Conservation (phyloP, 1,140 invertebrate species). For the Manduca sexta region DNA sequence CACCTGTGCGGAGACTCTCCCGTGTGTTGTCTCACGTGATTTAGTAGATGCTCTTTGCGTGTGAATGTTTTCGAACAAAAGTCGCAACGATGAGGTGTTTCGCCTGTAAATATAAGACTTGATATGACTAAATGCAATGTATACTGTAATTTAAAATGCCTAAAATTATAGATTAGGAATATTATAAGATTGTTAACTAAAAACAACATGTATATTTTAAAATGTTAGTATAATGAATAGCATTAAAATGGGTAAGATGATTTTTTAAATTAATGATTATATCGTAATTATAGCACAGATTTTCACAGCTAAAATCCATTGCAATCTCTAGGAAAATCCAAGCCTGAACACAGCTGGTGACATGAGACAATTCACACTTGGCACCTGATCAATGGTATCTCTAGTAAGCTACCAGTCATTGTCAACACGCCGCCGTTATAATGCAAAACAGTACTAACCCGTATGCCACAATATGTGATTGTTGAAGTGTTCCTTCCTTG, state of each 20-base stretch:
- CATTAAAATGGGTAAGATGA: too few relatives aligned
- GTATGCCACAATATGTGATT: slow-evolving; percentile 91
- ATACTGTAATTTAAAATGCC: too few relatives aligned
- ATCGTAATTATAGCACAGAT: too few relatives aligned
- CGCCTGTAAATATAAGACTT: slow-evolving; percentile 73
- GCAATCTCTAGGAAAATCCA: slow-evolving; percentile 39
- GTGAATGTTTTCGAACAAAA: slow-evolving; percentile 90
- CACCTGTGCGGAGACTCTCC: slow-evolving; percentile 88
- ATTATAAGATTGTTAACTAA: not conserved
- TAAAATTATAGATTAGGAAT: too few relatives aligned
- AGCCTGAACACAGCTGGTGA: slow-evolving; percentile 23
- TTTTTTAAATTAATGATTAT: too few relatives aligned
- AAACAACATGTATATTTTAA: too few relatives aligned
- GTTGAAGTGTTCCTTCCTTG: slow-evolving; percentile 88
- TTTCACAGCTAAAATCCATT: too few relatives aligned
- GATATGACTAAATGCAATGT: not conserved
- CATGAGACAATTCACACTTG: not conserved
- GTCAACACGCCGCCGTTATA: not conserved
- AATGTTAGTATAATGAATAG: too few relatives aligned
- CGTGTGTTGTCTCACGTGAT: slow-evolving; percentile 89
- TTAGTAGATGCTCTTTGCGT: slow-evolving; percentile 86
- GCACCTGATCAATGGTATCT: too few relatives aligned
- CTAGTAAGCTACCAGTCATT: too few relatives aligned
- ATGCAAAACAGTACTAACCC: slow-evolving; percentile 62
- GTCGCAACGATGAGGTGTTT: slow-evolving; percentile 89